These are phyloP conservation scores for Sanderia malayensis DNA, from an alignment of 30 jellyfish, hydroid and myxozoan species.

Conservation along the genomic window DNA sequence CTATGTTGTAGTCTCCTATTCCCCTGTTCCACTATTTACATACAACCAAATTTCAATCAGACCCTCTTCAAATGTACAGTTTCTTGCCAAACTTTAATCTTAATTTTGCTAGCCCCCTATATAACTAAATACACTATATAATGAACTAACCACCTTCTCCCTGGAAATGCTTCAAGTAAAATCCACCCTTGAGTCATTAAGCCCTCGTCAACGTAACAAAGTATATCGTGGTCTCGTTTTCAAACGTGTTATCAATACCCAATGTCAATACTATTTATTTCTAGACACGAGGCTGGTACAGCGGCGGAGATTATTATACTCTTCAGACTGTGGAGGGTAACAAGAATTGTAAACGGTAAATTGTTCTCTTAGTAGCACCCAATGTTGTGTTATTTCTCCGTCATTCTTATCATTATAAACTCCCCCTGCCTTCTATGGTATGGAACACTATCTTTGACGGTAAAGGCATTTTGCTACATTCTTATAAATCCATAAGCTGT, in stretches of 20 bases:
- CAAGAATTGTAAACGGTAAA: slow-evolving; percentile 93
- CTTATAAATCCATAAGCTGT: neutral
- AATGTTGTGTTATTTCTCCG: neutral
- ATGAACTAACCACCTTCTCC: too few species aligned
- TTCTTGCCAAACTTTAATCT: neutral
- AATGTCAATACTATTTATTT: too few species aligned
- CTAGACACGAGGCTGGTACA: neutral
- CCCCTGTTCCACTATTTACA: neutral
- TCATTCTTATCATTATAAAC: neutral
- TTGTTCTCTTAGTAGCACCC: neutral
- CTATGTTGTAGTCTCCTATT: neutral
- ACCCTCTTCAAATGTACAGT: too few species aligned
- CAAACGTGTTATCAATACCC: too few species aligned
- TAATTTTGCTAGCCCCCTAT: neutral
- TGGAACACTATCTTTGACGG: neutral
- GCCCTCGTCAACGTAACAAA: neutral
- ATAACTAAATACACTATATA: neutral
- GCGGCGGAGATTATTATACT: slow-evolving; percentile 89
- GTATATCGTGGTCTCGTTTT: neutral
- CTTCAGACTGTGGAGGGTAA: slow-evolving; percentile 89
- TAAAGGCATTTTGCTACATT: neutral
- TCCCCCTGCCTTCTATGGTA: neutral
- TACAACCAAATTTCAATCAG: neutral
- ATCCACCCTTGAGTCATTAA: neutral
- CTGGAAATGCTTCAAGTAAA: neutral